These are phyloP conservation scores for Tokudaia tokunoshimensis DNA, from an alignment of 2,797 vertebrate species.

Conservation along the genomic window DNA sequence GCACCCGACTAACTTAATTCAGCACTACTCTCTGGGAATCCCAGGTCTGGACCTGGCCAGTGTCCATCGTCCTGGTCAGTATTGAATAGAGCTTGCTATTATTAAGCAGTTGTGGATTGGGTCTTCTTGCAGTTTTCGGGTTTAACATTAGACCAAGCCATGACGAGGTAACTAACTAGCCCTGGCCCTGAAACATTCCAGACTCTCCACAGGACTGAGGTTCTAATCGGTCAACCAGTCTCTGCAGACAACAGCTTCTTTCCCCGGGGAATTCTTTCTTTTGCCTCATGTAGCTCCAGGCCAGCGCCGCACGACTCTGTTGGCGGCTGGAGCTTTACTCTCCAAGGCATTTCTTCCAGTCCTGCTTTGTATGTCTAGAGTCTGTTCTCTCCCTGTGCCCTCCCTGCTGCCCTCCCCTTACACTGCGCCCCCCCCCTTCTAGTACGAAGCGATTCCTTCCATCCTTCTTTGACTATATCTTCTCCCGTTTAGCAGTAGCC, in stretches of 20 bases:
- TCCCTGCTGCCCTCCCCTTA: rapidly evolving
- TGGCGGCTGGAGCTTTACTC: neutral
- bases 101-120: neutral
- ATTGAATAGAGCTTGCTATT: neutral
- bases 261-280: neutral
- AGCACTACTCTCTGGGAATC: neutral
- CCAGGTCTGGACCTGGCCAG: neutral
- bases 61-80: neutral
- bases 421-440: neutral
- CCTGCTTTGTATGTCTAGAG: neutral
- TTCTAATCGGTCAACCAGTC: neutral
- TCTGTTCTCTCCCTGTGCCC: neutral
- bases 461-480: conserved; percentile 35
- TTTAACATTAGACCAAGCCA: neutral
- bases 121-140: neutral
- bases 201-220: neutral
- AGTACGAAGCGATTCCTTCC: neutral
- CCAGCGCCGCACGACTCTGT: rapidly evolving
- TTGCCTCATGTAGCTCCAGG: neutral
- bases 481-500: neutral
- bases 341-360: neutral
- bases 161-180: neutral
- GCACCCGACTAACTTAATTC: neutral
- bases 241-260: neutral
- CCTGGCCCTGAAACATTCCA: neutral